Conservation (phyloP, 2,888 invertebrate species). For the Apamea monoglypha region DNA sequence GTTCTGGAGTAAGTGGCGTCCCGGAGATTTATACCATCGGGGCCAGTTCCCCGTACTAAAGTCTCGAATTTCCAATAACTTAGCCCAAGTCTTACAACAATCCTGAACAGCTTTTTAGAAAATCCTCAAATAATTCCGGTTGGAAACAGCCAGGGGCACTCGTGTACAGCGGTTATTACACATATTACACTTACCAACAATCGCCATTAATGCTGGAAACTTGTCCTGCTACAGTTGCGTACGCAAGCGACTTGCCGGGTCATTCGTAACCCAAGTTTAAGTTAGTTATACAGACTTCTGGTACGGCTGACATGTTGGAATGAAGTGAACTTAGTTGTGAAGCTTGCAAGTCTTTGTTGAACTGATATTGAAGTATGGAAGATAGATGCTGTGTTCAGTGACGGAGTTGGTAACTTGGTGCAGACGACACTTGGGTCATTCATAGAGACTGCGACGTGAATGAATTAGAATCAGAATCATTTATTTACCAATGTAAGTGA, state of each 20-base stretch:
- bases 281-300: slow-evolving; percentile 54
- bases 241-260: slow-evolving; percentile 83
- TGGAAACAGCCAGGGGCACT: slow-evolving; percentile 43
- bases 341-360: slow-evolving; percentile 42
- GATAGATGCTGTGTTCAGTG: slow-evolving; percentile 32
- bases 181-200: slow-evolving; percentile 89
- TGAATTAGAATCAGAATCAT: not conserved
- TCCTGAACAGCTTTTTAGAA: slow-evolving; percentile 37
- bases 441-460: not conserved
- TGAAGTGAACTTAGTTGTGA: slow-evolving; percentile 39
- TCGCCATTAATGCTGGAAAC: slow-evolving; percentile 83
- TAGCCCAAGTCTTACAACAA: slow-evolving; percentile 13
- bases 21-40: too few species aligned
- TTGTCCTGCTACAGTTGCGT: slow-evolving; percentile 80
- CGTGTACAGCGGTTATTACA: slow-evolving; percentile 78
- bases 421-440: slow-evolving; percentile 14
- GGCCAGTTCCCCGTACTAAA: not conserved
- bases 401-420: slow-evolving; percentile 32
- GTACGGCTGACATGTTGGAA: slow-evolving; percentile 49
- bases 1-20: not conserved
- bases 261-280: slow-evolving; percentile 77
- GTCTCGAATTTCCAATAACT: slow-evolving; percentile 3
- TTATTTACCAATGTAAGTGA: not conserved
- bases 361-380: slow-evolving; percentile 47
- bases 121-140: slow-evolving; percentile 57